Evolutionary conservation across 2,888 invertebrate species (phyloP).

Genomic region (Teleogryllus oceanicus): DNA sequence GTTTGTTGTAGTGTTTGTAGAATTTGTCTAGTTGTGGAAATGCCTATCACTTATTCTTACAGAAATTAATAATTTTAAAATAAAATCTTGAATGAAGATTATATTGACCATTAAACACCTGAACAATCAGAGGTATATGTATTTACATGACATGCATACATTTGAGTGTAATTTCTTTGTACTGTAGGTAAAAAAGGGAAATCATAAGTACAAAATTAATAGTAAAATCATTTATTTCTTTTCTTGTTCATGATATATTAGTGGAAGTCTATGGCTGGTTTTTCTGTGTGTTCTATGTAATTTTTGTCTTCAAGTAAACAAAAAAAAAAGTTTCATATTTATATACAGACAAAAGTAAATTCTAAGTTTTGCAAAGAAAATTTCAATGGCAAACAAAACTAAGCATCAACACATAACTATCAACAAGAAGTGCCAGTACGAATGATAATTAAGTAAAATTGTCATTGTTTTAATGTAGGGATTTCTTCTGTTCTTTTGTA

Average conservation of each 20-base stretch:
- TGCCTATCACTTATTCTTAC: constrained; percentile 18
- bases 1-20: background rate
- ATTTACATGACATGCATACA: constrained; percentile 4
- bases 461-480: constrained; percentile 18
- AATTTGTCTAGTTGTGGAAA: background rate
- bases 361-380: background rate
- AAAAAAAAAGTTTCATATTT: constrained; percentile 1
- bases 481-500: constrained; percentile 2
- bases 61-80: constrained; percentile 2
- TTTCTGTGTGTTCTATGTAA: background rate
- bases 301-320: constrained; percentile 4
- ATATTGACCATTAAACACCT: constrained; percentile 9
- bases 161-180: background rate
- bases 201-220: constrained; percentile 7
- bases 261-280: background rate
- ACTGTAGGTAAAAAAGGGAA: background rate
- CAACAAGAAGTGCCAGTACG: background rate
- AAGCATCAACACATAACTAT: constrained; percentile 18
- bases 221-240: background rate
- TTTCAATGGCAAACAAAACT: background rate
- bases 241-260: background rate
- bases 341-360: background rate
- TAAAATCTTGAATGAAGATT: constrained; percentile 1
- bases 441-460: constrained; percentile 11
- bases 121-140: constrained; percentile 18